Evolutionary conservation across 2,888 invertebrate genomes (phyloP).

Genomic region (Bellardia pandia): DNA sequence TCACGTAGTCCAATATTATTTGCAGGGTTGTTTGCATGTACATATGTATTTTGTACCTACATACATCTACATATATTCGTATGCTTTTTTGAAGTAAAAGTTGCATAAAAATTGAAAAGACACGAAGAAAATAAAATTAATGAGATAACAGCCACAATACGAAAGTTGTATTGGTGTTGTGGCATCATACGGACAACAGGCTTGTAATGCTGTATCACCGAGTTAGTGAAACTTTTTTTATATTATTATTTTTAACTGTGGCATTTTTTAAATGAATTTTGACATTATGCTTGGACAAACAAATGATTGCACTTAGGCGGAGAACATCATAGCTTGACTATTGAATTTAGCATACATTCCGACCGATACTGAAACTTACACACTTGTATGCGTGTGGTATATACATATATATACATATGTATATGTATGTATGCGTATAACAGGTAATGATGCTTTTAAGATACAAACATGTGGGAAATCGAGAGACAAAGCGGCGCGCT

Average conservation of each 20-base stretch:
- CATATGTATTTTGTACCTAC: not conserved
- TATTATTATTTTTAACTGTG: conserved; percentile 11
- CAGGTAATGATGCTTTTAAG: conserved; percentile 42
- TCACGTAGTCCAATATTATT: too few species aligned
- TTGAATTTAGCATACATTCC: conserved; percentile 65
- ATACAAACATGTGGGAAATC: conserved; percentile 48
- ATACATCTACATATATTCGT: not conserved
- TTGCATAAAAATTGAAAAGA: conserved; percentile 65
- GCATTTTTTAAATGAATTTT: conserved; percentile 76
- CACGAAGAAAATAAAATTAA: conserved; percentile 70
- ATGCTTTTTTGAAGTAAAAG: conserved; percentile 7
- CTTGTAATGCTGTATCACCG: not conserved
- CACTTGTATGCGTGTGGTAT: not conserved
- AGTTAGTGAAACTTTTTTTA: conserved; percentile 31
- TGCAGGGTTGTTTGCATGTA: not conserved
- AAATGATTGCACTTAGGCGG: conserved; percentile 79
- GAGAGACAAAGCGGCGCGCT: conserved; percentile 75
- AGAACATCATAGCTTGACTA: conserved; percentile 65
- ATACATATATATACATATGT: not conserved
- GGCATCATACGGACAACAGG: not conserved
- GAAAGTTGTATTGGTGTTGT: conserved; percentile 57
- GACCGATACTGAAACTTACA: conserved; percentile 23
- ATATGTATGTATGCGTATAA: not conserved
- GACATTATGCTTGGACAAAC: conserved; percentile 78
- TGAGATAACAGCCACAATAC: conserved; percentile 63